Evolutionary conservation across 2,888 invertebrate genomes (phyloP).

Genomic region (Andricus curvator): DNA sequence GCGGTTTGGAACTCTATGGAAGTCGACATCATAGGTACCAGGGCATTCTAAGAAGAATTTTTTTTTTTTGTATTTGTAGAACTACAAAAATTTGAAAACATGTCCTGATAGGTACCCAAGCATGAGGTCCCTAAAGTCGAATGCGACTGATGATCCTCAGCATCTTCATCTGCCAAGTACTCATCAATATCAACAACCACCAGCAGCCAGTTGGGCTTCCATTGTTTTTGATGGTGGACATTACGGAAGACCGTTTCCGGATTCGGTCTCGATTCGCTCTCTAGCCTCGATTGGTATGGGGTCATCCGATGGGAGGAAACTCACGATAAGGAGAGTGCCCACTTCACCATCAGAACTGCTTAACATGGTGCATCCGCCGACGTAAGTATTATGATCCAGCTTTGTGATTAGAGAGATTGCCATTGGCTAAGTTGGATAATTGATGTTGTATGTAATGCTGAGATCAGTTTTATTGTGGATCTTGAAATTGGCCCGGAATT

Average conservation of each 20-base stretch:
- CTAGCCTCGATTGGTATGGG: constrained; percentile 93
- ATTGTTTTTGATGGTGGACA: constrained; percentile 83
- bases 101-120: constrained; percentile 66
- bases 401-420: constrained; percentile 2
- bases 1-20: constrained; percentile 49
- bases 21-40: constrained; percentile 25
- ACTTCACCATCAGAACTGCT: constrained; percentile 92
- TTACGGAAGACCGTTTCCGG: constrained; percentile 71
- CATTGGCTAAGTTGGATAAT: not conserved
- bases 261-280: constrained; percentile 88
- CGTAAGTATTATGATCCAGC: constrained; percentile 82
- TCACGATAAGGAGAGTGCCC: constrained; percentile 91
- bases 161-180: constrained; percentile 48
- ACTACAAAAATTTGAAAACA: not conserved
- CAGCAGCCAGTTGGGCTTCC: constrained; percentile 73
- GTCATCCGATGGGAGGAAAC: constrained; percentile 91
- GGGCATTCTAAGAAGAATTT: constrained; percentile 37
- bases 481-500: not conserved
- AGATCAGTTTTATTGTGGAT: not conserved
- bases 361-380: constrained; percentile 91
- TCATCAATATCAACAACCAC: constrained; percentile 61
- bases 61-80: constrained; percentile 33
- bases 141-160: constrained; percentile 67
- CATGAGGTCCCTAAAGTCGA: constrained; percentile 69
- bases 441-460: not conserved